Conservation (phyloP, 2,113 vertebrate genomes). For the Leptosomus discolor region DNA sequence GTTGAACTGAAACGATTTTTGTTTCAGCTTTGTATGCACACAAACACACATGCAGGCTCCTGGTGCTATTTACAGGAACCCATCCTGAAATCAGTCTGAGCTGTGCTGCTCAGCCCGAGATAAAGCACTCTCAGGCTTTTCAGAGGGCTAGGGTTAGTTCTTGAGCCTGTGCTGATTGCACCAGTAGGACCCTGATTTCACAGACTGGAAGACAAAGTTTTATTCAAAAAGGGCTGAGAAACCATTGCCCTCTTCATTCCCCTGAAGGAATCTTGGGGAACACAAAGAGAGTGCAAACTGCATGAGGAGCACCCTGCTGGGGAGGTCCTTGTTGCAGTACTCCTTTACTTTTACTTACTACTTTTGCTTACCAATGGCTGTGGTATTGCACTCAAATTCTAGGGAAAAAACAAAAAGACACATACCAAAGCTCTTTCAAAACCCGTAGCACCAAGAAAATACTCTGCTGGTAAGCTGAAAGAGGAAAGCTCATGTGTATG, state of each 20-base stretch:
- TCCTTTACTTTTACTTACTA: neutral
- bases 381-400: neutral
- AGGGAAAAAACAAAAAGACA: neutral
- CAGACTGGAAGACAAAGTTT: neutral
- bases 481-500: neutral
- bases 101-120: neutral
- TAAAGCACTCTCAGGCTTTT: neutral
- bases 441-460: neutral
- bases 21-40: neutral
- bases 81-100: rapidly evolving
- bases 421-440: neutral
- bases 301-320: neutral
- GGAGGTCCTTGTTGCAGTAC: neutral
- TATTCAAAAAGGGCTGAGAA: neutral
- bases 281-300: neutral
- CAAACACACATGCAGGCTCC: rapidly evolving
- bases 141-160: neutral
- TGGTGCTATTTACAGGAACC: neutral
- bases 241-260: neutral
- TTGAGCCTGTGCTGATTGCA: neutral
- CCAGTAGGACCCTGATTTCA: neutral
- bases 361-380: neutral
- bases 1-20: neutral
- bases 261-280: neutral
- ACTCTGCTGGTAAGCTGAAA: neutral